Conservation (phyloP, 2,797 vertebrate genomes). For the Anomalospiza imberbis region DNA sequence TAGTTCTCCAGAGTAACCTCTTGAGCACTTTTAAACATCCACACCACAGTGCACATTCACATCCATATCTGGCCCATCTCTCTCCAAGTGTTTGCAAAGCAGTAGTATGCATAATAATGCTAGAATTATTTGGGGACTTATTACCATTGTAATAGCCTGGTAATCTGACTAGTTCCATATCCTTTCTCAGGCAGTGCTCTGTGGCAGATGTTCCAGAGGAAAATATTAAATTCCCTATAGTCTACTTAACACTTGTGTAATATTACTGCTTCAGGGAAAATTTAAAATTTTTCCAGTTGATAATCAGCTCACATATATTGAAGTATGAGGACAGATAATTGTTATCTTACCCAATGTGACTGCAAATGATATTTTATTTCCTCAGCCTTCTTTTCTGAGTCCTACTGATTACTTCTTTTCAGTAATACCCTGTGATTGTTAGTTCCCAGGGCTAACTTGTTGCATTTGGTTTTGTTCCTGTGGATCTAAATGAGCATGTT, state of each 20-base stretch:
- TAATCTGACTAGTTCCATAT: constrained; percentile 4
- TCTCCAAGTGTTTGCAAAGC: neutral
- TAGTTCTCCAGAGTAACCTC: neutral
- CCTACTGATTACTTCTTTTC: neutral
- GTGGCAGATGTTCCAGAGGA: constrained; percentile 46
- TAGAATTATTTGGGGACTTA: constrained; percentile 21
- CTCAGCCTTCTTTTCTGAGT: neutral
- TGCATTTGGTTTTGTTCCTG: neutral
- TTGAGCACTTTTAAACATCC: neutral
- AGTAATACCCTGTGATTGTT: neutral
- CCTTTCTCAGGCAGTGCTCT: constrained; percentile 30
- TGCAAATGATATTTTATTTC: constrained; percentile 35
- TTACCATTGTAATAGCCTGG: neutral
- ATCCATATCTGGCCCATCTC: neutral
- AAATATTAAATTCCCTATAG: constrained; percentile 43
- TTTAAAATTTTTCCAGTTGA: constrained; percentile 33
- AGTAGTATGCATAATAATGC: neutral
- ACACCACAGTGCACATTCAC: neutral
- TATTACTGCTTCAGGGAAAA: constrained; percentile 38
- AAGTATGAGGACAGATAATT: constrained; percentile 35
- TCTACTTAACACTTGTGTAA: constrained; percentile 31
- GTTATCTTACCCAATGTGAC: neutral
- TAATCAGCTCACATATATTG: constrained; percentile 37
- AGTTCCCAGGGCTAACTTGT: neutral
- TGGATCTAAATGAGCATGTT: neutral